Conservation (phyloP, 2,797 vertebrate species). For the Poeciliopsis gracilis region DNA sequence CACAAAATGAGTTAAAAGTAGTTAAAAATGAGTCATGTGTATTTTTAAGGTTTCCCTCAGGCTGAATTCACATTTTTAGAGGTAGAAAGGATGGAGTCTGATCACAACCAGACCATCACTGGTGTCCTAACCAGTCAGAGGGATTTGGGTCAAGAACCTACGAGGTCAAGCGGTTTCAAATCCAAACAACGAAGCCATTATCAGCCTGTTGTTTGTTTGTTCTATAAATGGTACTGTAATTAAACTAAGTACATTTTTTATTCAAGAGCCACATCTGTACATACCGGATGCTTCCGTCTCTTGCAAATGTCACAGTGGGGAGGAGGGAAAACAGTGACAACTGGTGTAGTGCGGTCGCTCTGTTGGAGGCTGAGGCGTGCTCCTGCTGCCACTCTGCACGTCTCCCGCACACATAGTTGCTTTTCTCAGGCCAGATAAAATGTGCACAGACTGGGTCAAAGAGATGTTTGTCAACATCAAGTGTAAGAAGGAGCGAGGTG, state of each 20-base stretch:
- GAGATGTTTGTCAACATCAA: slow-evolving; percentile 83
- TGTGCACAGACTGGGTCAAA: slow-evolving; percentile 76
- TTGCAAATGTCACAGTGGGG: slow-evolving; percentile 58
- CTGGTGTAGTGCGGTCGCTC: slow-evolving; percentile 21
- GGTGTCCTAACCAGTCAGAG: slow-evolving; percentile 66
- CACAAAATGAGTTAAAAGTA: slow-evolving; percentile 21
- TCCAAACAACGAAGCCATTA: slow-evolving; percentile 73
- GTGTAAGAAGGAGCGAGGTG: slow-evolving; percentile 63
- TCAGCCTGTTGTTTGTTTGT: slow-evolving; percentile 72
- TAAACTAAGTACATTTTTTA: slow-evolving; percentile 61
- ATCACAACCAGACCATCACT: slow-evolving; percentile 72
- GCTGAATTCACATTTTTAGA: slow-evolving; percentile 63
- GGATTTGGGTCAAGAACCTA: slow-evolving; percentile 69
- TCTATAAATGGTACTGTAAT: slow-evolving; percentile 71
- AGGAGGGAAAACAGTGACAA: slow-evolving; percentile 40
- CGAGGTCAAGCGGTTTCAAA: slow-evolving; percentile 78
- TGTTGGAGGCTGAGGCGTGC: slow-evolving; percentile 29
- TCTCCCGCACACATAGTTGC: slow-evolving; percentile 20
- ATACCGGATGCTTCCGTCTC: slow-evolving; percentile 49
- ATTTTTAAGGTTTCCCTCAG: slow-evolving; percentile 67
- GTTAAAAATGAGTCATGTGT: slow-evolving; percentile 61
- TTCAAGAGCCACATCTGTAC: slow-evolving; percentile 60
- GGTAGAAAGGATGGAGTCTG: slow-evolving; percentile 62
- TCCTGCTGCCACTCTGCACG: slow-evolving; percentile 19
- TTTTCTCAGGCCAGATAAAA: slow-evolving; percentile 60